A percentile compares a stretch with the other conserved stretches of the same genome.
Evolutionary conservation across 1,140 invertebrate species (phyloP).

Genomic region (Caerostris extrusa): DNA sequence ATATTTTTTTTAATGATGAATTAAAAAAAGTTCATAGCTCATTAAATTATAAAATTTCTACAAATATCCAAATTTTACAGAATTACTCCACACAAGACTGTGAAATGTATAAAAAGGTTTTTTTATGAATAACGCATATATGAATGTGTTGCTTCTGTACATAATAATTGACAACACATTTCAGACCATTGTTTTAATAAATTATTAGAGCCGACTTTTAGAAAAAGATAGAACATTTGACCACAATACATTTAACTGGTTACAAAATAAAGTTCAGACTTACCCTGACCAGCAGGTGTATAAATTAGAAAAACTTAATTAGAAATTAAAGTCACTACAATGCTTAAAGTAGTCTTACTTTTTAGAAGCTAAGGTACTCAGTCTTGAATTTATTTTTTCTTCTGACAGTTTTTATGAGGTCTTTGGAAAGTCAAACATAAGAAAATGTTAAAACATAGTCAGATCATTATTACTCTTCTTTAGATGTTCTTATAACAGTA

Average conservation of each 20-base stretch:
- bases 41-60: too few relatives aligned
- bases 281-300: slow-evolving; percentile 50
- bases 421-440: slow-evolving; percentile 27
- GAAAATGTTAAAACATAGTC: slow-evolving; percentile 27
- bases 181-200: too few relatives aligned
- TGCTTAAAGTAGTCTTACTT: slow-evolving; percentile 54
- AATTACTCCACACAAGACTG: too few relatives aligned
- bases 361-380: not conserved
- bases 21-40: too few relatives aligned
- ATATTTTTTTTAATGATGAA: too few relatives aligned
- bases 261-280: slow-evolving; percentile 3
- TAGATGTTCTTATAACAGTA: slow-evolving; percentile 10
- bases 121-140: too few relatives aligned
- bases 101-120: too few relatives aligned
- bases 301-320: slow-evolving; percentile 13
- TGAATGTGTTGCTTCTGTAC: too few relatives aligned
- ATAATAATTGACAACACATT: too few relatives aligned
- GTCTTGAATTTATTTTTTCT: slow-evolving; percentile 22
- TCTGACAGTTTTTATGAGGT: slow-evolving; percentile 26
- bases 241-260: not conserved
- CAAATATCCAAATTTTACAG: too few relatives aligned
- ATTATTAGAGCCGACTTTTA: too few relatives aligned
- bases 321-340: slow-evolving; percentile 55
- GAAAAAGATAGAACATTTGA: not conserved
- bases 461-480: slow-evolving; percentile 28